Evolutionary conservation across 1,140 invertebrate species (phyloP).

Genomic region (Limonius californicus): DNA sequence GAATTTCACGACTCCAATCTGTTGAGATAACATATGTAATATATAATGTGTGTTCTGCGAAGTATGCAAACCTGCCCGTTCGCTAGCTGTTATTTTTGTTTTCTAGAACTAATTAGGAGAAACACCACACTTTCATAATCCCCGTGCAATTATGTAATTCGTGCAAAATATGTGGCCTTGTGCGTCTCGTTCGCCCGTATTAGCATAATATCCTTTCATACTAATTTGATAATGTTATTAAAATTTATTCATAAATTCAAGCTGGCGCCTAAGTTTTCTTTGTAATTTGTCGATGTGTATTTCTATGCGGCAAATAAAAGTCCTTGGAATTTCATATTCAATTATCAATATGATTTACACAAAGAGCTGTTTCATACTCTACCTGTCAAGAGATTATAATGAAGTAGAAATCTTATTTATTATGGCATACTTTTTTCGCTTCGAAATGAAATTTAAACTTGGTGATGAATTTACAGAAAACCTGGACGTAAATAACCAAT

Average conservation of each 20-base stretch:
- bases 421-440: no score
- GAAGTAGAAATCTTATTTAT: no score
- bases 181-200: background rate
- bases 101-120: background rate
- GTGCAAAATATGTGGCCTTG: background rate
- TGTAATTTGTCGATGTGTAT: background rate
- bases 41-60: background rate
- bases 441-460: no score
- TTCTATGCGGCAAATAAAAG: background rate
- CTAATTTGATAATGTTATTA: background rate
- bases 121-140: background rate
- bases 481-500: no score
- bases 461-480: no score
- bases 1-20: conserved; percentile 1
- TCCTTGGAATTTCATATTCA: no score
- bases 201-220: background rate
- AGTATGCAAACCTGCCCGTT: background rate
- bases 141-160: background rate
- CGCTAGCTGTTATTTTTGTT: background rate
- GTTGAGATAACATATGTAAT: background rate
- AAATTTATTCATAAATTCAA: conserved; percentile 7
- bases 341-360: no score
- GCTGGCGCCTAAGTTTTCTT: background rate
- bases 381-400: no score
- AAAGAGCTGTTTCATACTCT: no score